Evolutionary conservation across 2,797 vertebrate species (phyloP).

Genomic region (Thamnophis elegans): DNA sequence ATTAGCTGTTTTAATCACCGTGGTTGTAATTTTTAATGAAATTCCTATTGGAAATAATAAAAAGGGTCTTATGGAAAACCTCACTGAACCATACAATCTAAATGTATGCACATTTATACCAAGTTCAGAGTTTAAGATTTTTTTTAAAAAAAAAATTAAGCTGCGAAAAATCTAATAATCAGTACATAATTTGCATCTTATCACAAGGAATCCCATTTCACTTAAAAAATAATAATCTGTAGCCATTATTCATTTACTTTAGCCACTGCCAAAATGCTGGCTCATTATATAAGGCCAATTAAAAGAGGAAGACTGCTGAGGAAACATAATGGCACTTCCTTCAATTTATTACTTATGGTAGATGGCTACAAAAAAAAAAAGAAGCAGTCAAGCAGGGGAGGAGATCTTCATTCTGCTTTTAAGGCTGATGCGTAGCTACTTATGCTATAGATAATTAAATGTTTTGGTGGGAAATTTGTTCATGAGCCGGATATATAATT

Average conservation of each 20-base stretch:
- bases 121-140: neutral
- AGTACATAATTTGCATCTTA: slow-evolving; percentile 30
- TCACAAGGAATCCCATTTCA: slow-evolving; percentile 44
- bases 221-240: slow-evolving; percentile 12
- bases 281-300: slow-evolving; percentile 71
- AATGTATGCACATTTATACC: neutral
- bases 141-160: neutral
- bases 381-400: neutral
- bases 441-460: slow-evolving; percentile 73
- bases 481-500: slow-evolving; percentile 73
- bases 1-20: neutral
- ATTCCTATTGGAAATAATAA: neutral
- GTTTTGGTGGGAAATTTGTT: slow-evolving; percentile 75
- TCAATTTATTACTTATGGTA: slow-evolving; percentile 73
- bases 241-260: slow-evolving; percentile 60
- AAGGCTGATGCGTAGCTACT: slow-evolving; percentile 62
- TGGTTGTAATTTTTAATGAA: neutral
- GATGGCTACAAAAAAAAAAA: slow-evolving; percentile 55
- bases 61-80: neutral
- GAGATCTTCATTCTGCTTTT: slow-evolving; percentile 60
- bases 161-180: neutral
- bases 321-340: slow-evolving; percentile 72
- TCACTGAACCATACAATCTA: neutral
- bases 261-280: slow-evolving; percentile 64
- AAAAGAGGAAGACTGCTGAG: slow-evolving; percentile 69